Base-by-base conservation (phyloP, 2,113 vertebrate genomes). In the Oxyura jamaicensis region DNA sequence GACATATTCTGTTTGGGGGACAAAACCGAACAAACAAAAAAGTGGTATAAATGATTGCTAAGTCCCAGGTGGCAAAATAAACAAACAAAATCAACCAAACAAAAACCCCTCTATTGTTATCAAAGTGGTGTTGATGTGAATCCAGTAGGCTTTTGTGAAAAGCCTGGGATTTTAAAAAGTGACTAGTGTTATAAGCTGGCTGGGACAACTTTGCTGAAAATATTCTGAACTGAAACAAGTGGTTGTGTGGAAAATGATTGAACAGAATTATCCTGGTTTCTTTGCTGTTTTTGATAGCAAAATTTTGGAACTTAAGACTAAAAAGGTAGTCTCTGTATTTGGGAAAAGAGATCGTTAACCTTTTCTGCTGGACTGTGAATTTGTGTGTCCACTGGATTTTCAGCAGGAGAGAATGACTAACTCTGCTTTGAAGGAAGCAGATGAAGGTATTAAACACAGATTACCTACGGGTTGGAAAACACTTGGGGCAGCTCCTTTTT, bases 321-420 rank as follows among this genome's bases (percentile, higher is more conserved):
- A 88, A 18, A 6, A 68, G 63, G 28, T 39, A 4, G 6, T 65
- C 19, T 77, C 36, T 52, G 17, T 56, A 63, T 28, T 7, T 44
- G 23, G 12, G 42, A 83, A 83, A 73, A 59, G 23, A 79, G 2
- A 62, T 2, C 48, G 58, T 86, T 44, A 65, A 3, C 13, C 6
- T 66, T 0, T 58, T 33, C 2, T 48, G 20, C 5, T 6, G 28
- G 42, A 23, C 3, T 0, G 0, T 46, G 33, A 75, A 46, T 81
- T 77, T 81, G 19, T 67, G 21, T 28, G 80, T 26, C 39, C 46
- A 8, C 10, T 86, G 46, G 14, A 41, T 83, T 88, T 75, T 88
- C 33, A 55, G 21, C 4, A 14, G 28, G 60, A 35, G 13, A 46
- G 36, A 81, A 75, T 65, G 74, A 55, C 3, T 50, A 53, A 60